Evolutionary conservation across 2,113 vertebrate genomes (phyloP).

Genomic region (Archocentrus centrarchus): DNA sequence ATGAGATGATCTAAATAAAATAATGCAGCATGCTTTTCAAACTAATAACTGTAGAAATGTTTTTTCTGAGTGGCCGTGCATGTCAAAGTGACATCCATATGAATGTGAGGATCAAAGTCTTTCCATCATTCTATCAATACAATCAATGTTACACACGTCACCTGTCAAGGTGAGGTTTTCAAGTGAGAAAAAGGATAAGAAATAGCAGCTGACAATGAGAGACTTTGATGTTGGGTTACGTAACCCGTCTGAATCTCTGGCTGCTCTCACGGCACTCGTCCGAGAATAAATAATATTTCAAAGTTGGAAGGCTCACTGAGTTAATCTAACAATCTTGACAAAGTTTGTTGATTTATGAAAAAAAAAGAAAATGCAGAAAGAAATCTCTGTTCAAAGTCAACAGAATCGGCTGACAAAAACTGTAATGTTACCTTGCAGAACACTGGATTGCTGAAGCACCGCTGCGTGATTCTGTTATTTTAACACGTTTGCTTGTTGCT

Average conservation of each 20-base stretch:
- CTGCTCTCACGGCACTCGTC: background rate
- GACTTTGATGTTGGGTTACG: background rate
- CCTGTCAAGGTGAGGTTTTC: background rate
- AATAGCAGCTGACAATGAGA: background rate
- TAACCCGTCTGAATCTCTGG: background rate
- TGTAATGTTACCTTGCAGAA: background rate
- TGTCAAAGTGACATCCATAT: background rate
- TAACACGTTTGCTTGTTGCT: too few species aligned
- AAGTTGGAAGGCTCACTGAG: background rate
- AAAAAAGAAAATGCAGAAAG: too few species aligned
- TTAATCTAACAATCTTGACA: background rate
- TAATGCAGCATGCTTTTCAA: background rate
- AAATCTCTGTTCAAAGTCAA: background rate
- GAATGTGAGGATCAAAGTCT: background rate
- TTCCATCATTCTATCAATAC: background rate
- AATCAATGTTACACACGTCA: background rate
- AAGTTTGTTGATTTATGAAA: background rate
- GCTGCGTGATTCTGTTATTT: background rate
- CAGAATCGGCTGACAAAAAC: background rate
- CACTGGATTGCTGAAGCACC: background rate
- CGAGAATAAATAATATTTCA: slow-evolving; percentile 1
- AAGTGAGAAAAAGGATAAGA: background rate
- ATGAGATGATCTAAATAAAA: background rate
- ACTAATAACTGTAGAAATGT: background rate
- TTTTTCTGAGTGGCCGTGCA: background rate